Conservation (phyloP, 2,113 vertebrate species). For the Lagopus muta region DNA sequence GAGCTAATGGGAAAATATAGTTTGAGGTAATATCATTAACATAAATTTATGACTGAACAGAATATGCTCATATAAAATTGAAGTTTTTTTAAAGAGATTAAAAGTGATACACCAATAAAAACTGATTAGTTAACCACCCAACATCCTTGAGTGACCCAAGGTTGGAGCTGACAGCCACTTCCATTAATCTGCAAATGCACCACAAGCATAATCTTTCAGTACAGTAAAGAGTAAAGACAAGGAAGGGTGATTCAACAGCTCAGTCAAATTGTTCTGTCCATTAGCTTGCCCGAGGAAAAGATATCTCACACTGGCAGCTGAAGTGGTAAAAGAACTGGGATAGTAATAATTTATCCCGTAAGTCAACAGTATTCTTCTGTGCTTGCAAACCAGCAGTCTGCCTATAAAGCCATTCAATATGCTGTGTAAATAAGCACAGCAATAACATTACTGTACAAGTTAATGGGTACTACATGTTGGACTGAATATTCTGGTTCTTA, state of each 20-base stretch:
- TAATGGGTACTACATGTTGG: background rate
- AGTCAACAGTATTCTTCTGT: background rate
- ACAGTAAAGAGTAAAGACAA: background rate
- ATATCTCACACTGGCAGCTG: background rate
- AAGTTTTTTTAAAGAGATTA: background rate
- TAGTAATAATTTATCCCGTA: background rate
- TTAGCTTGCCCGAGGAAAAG: background rate
- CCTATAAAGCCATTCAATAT: background rate
- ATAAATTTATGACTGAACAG: background rate
- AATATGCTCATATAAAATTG: background rate
- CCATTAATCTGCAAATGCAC: background rate
- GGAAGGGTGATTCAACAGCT: background rate
- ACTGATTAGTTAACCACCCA: background rate
- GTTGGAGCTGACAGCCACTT: background rate
- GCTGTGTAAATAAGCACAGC: background rate
- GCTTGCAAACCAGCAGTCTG: background rate
- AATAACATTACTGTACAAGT: background rate
- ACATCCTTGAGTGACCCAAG: background rate
- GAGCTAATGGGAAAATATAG: background rate
- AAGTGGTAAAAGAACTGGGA: background rate
- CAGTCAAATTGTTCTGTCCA: background rate
- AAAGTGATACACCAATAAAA: background rate
- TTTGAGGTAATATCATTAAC: background rate
- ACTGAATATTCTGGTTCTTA: background rate
- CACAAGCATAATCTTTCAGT: background rate